Evolutionary conservation across 1,140 invertebrate genomes (phyloP), one percentile per base, ranked within the genome.

Genomic region (Lepidurus packardi): DNA sequence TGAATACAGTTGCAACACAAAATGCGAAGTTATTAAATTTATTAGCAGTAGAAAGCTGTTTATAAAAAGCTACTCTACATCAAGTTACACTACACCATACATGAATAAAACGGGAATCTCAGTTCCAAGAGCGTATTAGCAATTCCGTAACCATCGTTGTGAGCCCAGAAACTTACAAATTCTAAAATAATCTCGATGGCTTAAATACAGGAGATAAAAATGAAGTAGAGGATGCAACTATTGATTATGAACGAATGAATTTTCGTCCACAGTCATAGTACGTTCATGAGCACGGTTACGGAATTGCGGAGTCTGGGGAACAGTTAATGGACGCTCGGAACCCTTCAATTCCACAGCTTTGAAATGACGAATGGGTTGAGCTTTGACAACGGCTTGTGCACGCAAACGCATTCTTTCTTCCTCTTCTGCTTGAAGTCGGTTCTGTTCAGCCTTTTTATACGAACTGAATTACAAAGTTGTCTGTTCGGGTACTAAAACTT

Each of bases 271-370:
- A 65, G 53, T 6, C 4, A 65, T 0, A 7, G 16, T 65, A 16
- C n/a, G n/a, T 21, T 65, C 53, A 16, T 21, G 53, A 8, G 13
- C 9, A 21, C 9, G 16, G 24, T 43, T 44, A 47, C 9, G 24
- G 44, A 77, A 77, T 21, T 77, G 45, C 10, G 76, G 76, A 5
- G 76, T 77, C 34, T 77, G 41, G 8, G 76, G 76, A 24, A 77
- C n/a, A 6, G 76, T 77, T 45, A 77, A 41, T 3, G 45, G 34
- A 2, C n/a, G 25, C 21, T 77, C 76, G 5, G 76, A 45, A 43
- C 65, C 65, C 34, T 77, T 77, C 9, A 16, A n/a, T 65, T 77
- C 76, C 16, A 77, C 44, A n/a, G 42, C 16, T 25, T 77, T 77
- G 21, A 21, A 77, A 77, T 65, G 76, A 10, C 76, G 76, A 25